Percentiles rank a stretch among this genome's conserved stretches.
Evolutionary conservation across 1,140 invertebrate species (phyloP).

Genomic region (Polypedilum vanderplanki): DNA sequence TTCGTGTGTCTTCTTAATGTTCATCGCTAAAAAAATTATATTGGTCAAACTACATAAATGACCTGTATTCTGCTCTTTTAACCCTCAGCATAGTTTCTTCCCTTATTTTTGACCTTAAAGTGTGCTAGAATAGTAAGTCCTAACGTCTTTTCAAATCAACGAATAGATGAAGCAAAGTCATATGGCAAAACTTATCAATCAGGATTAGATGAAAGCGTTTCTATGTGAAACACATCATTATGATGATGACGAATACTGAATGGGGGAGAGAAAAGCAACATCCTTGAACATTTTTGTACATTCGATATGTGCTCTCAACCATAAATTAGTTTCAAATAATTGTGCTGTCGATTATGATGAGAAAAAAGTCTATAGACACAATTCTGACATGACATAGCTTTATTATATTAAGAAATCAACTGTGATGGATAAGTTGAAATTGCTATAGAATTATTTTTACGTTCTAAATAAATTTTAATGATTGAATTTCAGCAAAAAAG

Average conservation of each 20-base stretch:
- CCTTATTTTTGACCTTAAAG: background rate
- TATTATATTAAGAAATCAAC: background rate
- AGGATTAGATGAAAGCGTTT: background rate
- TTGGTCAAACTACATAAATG: background rate
- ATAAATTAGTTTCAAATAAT: conserved; percentile 20
- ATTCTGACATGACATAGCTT: conserved; percentile 5
- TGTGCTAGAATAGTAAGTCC: background rate
- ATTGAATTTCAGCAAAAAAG: no score
- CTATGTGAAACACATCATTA: background rate
- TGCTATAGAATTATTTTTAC: background rate
- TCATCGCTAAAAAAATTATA: background rate
- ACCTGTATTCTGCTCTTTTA: background rate
- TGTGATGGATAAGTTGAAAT: background rate
- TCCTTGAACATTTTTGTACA: background rate
- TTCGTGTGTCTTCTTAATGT: background rate
- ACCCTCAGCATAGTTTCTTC: background rate
- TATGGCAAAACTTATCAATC: conserved; percentile 12
- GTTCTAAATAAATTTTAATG: background rate
- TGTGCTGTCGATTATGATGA: background rate
- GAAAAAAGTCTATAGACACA: background rate
- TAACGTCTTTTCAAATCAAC: conserved; percentile 12
- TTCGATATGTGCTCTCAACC: background rate
- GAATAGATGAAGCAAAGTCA: background rate
- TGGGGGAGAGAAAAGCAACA: background rate
- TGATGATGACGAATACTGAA: background rate